A percentile compares a stretch with the other conserved stretches of the same genome.
Conservation (phyloP, 2,888 invertebrate species). For the Idaea biselata region DNA sequence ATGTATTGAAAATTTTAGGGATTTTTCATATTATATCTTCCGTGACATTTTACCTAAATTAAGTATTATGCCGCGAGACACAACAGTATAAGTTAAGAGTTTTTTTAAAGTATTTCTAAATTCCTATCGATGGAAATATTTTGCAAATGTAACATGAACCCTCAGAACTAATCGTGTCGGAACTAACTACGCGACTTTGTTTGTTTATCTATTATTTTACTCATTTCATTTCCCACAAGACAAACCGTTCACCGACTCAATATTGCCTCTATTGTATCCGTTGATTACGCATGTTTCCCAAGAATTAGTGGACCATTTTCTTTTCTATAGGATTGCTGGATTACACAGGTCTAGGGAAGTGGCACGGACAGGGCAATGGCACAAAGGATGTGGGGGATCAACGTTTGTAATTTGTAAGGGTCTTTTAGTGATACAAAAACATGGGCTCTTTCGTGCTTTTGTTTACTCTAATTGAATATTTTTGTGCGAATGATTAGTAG, state of each 20-base stretch:
- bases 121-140: too few relatives aligned
- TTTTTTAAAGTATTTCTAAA: too few relatives aligned
- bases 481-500: background rate
- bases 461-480: background rate
- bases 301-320: constrained; percentile 44
- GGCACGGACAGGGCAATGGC: constrained; percentile 27
- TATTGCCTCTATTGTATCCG: constrained; percentile 15
- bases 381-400: constrained; percentile 39
- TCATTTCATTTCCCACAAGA: background rate
- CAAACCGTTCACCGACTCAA: background rate
- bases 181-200: too few relatives aligned
- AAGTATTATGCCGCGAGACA: too few relatives aligned
- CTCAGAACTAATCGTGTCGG: too few relatives aligned
- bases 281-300: constrained; percentile 50
- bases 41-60: too few relatives aligned
- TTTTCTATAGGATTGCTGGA: constrained; percentile 48
- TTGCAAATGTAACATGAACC: too few relatives aligned
- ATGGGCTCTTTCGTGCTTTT: background rate
- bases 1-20: too few relatives aligned
- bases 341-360: constrained; percentile 50
- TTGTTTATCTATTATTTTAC: background rate
- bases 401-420: background rate
- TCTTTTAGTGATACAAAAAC: background rate
- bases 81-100: too few relatives aligned
- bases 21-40: too few relatives aligned